phyloP scores from a whole-genome alignment of 23 tunicate genomes.

The Ciona savignyi region DNA sequence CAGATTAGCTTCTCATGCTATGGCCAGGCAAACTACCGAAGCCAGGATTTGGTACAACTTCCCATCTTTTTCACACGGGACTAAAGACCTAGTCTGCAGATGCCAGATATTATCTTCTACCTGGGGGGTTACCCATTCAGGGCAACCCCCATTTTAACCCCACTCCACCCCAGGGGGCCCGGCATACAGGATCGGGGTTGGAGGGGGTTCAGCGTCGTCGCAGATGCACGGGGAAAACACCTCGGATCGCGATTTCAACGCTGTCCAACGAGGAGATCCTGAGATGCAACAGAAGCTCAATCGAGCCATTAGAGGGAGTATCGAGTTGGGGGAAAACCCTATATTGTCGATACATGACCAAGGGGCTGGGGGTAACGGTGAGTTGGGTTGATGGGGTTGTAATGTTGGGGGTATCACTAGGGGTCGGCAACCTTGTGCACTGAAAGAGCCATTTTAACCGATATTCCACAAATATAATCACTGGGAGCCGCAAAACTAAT shows the following conservation, averaged over 20 bases:
- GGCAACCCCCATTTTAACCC: background rate
- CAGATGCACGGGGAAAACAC: conserved; percentile 73
- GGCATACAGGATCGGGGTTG: conserved; percentile 75
- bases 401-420: background rate
- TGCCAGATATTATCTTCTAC: no score
- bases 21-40: no score
- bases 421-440: background rate
- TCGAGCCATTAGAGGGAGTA: conserved; percentile 59
- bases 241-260: conserved; percentile 65
- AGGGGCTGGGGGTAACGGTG: conserved; percentile 92
- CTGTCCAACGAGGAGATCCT: conserved; percentile 89
- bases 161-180: conserved; percentile 16
- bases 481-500: no score
- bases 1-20: no score
- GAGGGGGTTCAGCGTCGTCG: conserved; percentile 96
- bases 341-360: conserved; percentile 87
- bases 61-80: no score
- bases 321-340: conserved; percentile 48
- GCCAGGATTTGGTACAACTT: no score
- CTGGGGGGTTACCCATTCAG: no score
- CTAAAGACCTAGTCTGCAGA: no score
- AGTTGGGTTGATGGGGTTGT: no score
- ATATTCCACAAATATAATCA: no score
- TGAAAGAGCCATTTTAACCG: no score
- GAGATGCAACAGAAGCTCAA: conserved; percentile 91